Evolutionary conservation across 2,888 invertebrate genomes (phyloP), one percentile per base, ranked within the genome.

Genomic region (Himalopsyche kuldschensis): DNA sequence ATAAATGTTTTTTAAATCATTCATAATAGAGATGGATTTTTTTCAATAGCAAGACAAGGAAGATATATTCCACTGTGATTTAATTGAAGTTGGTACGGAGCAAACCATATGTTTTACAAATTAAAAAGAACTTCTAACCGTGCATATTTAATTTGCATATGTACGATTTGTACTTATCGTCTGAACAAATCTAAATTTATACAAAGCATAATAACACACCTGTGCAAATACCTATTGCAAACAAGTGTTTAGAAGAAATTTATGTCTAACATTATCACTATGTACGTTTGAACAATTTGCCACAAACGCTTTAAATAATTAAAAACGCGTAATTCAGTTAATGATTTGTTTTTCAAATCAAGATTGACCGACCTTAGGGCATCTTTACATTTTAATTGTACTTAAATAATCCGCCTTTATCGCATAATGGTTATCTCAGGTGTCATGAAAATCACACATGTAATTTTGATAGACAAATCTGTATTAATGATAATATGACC

Each of bases 251-350:
- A 69, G 69, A 15, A 30, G 69, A 69, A 69, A 27, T 69, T 69
- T 69, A 69, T 69, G 27, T 15, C 69, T 27, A 30, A 69, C 69
- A 69, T 20, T 69, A 69, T 30, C 69, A 69, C 11, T 24, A 80
- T 20, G 83, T 80, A 27, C 77, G 80, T 80, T 83, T 80, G 83
- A 80, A 83, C 83, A 83, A 80, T 77, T 77, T 80, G 79, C 77
- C 75, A 48, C 32, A 27, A 15, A 24, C 11, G 30, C 31, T 30
- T 3, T 4, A 30, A 30, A 69, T 30, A 5, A 69, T 27, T 41
- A 15, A 41, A 41, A 41, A 41, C 15, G 11, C 4, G 41, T 11
- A 1, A 15, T 41, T 41, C 41, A 41, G 15, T 41, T 15, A 15
- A 15, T 41, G 15, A 41, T 41, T 15, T 41, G 0, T 41, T 15